phyloP scores from a whole-genome alignment of 2,113 vertebrate species.

The Melanostigma gelatinosum region DNA sequence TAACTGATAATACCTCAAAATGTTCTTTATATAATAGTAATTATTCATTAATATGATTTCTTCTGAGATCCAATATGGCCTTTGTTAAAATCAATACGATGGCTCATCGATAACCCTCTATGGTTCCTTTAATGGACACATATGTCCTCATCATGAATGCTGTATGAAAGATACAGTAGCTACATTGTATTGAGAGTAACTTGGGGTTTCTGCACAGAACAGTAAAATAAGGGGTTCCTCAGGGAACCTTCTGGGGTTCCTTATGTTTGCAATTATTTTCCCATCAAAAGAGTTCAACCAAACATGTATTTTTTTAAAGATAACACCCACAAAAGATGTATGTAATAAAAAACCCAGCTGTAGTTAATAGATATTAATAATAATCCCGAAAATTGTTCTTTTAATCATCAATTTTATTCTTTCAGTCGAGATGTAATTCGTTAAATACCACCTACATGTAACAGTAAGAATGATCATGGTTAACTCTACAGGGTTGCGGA shows the following conservation, averaged over 20 bases:
- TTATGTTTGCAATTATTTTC: background rate
- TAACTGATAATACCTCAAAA: background rate
- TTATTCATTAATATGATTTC: background rate
- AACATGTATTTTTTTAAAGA: too few species aligned
- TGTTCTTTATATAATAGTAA: background rate
- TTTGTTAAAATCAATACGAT: too few species aligned
- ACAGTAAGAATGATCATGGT: background rate
- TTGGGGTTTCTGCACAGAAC: background rate
- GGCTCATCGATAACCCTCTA: background rate
- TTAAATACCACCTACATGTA: background rate
- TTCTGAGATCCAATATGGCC: too few species aligned
- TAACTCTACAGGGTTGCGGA: background rate
- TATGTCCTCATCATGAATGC: background rate
- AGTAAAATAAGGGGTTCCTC: slow-evolving; percentile 8
- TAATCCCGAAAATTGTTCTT: too few species aligned
- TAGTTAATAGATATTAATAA: too few species aligned
- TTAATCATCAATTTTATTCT: too few species aligned
- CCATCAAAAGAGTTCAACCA: background rate
- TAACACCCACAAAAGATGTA: too few species aligned
- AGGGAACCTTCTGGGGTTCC: background rate
- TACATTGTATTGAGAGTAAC: background rate
- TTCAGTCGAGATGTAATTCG: too few species aligned
- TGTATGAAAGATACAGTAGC: background rate
- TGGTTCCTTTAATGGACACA: background rate
- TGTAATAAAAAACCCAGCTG: too few species aligned